Evolutionary conservation across 2,113 vertebrate genomes (phyloP).

Genomic region (Melanerpes formicivorus): DNA sequence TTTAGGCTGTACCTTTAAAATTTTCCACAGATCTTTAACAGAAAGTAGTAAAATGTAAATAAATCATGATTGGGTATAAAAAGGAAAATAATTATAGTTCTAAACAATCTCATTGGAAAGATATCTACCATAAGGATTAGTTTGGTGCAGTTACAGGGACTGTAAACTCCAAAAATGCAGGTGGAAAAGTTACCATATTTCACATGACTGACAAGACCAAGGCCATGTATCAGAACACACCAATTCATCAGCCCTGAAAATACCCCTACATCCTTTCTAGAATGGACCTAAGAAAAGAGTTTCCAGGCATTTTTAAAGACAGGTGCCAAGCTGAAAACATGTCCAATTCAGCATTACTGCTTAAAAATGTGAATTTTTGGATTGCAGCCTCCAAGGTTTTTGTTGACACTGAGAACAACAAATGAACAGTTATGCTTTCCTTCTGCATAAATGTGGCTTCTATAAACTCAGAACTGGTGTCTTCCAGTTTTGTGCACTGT

Average conservation of each 20-base stretch:
- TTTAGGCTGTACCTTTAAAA: too few species aligned
- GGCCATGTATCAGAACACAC: background rate
- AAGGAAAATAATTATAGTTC: too few species aligned
- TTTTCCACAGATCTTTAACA: too few species aligned
- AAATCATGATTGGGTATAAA: too few species aligned
- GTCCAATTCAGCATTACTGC: background rate
- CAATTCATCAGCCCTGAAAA: background rate
- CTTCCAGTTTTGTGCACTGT: background rate
- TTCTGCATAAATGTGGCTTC: background rate
- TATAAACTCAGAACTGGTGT: background rate
- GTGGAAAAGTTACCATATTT: too few species aligned
- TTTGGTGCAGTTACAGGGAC: too few species aligned
- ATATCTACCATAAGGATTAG: too few species aligned
- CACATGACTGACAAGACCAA: background rate
- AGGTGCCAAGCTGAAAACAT: slow-evolving; percentile 5
- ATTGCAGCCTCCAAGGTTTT: background rate
- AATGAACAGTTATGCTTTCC: background rate
- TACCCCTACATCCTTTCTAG: background rate
- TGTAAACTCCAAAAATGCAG: too few species aligned
- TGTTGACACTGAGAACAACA: background rate
- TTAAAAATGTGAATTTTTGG: background rate
- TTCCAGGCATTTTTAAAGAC: background rate
- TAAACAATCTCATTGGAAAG: too few species aligned
- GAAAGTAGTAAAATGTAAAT: too few species aligned
- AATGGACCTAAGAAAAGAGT: background rate